Evolutionary conservation across 2,113 vertebrate species (phyloP).

Genomic region (Daphoenositta chrysoptera): DNA sequence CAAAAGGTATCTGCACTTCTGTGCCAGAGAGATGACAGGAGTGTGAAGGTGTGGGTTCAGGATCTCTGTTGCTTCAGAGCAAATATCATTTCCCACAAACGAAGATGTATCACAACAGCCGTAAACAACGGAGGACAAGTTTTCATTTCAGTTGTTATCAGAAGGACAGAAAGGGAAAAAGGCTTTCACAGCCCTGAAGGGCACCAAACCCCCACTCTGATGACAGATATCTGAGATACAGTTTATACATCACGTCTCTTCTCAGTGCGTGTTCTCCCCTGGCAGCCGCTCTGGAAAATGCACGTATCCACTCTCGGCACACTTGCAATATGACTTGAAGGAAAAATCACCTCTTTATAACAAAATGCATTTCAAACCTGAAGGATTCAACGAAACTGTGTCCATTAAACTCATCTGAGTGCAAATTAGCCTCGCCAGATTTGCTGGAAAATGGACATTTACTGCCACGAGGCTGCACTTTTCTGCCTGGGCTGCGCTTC

Average conservation of each 20-base stretch:
- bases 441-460: neutral
- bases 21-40: neutral
- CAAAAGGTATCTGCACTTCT: neutral
- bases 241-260: neutral
- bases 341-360: neutral
- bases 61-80: neutral
- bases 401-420: neutral
- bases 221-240: neutral
- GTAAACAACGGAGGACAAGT: neutral
- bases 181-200: neutral
- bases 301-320: accelerated
- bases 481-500: neutral
- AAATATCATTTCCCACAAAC: neutral
- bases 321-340: neutral
- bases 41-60: neutral
- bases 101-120: neutral
- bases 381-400: neutral
- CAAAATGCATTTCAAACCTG: neutral
- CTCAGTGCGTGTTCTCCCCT: neutral
- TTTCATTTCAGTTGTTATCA: neutral
- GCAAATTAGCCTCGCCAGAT: neutral
- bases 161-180: neutral
- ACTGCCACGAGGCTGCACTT: neutral
- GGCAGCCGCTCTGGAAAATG: neutral
- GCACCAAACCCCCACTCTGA: neutral